Base-by-base conservation (phyloP, 1,140 invertebrate genomes). In the Sycophila sp. region DNA sequence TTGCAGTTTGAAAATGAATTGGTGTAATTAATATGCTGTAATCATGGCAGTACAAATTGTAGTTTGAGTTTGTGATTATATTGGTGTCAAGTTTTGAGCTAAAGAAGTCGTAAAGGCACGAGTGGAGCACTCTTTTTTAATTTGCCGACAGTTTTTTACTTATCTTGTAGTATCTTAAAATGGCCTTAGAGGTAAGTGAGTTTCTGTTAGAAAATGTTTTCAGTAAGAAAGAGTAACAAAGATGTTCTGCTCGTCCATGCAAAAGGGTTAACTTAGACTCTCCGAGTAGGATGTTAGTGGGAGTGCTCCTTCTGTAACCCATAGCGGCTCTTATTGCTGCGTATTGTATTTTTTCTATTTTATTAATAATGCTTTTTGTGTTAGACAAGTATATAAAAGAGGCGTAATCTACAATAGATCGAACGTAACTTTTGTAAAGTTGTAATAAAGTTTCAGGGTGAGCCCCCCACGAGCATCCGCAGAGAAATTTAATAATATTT, bases 391-490 rank as follows among this genome's bases (percentile, higher is more conserved):
- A 71, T 24, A 71, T 56, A 4, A 63, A 63, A n/a, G 6, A 24
- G 8, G 26, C 53, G 24, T 47, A 71, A 36, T 71, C 69, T 34
- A 65, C 59, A 2, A 34, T 47, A n/a, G 69, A 47, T 19, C 53
- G 7, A 7, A 71, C 15, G 32, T 24, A 71, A n/a, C 42, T 40
- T n/a, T 71, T 59, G 19, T 59, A 59, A 2, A 65, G 15, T 1
- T 26, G 17, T 5, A 65, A 17, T 4, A 71, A 32, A 0, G 53
- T 71, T 0, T n/a, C 22, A 7, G 62, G 69, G 19, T 71, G 26
- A 58, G 32, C 32, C 2, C 69, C 62, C 62, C 64, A 40, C 69
- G 59, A 13, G 56, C 65, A 11, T 60, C 58, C n/a, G n/a, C 68
- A 4, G 10, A 47, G 6, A 36, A 22, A 70, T 63, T 70, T 5